Conservation (phyloP, 2,113 vertebrate genomes). For the Mohoua ochrocephala region DNA sequence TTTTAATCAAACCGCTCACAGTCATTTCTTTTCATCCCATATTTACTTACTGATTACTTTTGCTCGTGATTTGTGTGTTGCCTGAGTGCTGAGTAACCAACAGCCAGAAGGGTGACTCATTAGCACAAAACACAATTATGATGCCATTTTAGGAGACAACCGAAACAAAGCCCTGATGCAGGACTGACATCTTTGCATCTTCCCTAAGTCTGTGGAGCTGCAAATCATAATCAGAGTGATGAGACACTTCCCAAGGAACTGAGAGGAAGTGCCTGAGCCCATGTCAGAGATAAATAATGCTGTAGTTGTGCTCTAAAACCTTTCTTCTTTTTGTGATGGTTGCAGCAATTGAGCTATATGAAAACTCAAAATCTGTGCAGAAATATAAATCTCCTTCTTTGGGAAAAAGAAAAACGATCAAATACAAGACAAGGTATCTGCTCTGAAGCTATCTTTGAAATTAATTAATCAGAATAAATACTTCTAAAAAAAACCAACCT, state of each 20-base stretch:
- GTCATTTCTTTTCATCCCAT: background rate
- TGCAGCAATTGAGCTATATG: background rate
- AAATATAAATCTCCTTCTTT: background rate
- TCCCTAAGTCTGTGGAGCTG: background rate
- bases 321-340: background rate
- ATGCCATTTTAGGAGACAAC: background rate
- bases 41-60: background rate
- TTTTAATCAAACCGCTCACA: background rate
- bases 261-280: background rate
- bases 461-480: background rate
- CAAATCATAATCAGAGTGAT: background rate
- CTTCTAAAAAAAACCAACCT: rapidly evolving
- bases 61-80: background rate
- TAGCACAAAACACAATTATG: background rate
- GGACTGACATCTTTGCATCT: background rate
- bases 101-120: background rate
- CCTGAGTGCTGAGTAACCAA: background rate
- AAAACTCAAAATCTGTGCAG: background rate
- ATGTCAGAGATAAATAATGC: background rate
- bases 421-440: background rate
- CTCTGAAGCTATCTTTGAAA: background rate
- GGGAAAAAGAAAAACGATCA: background rate
- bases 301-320: background rate
- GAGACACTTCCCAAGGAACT: background rate
- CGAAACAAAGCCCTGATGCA: background rate